Evolutionary conservation across 2,113 vertebrate species (phyloP), one percentile per base, ranked within the genome.

Genomic region (Cardinalis cardinalis): DNA sequence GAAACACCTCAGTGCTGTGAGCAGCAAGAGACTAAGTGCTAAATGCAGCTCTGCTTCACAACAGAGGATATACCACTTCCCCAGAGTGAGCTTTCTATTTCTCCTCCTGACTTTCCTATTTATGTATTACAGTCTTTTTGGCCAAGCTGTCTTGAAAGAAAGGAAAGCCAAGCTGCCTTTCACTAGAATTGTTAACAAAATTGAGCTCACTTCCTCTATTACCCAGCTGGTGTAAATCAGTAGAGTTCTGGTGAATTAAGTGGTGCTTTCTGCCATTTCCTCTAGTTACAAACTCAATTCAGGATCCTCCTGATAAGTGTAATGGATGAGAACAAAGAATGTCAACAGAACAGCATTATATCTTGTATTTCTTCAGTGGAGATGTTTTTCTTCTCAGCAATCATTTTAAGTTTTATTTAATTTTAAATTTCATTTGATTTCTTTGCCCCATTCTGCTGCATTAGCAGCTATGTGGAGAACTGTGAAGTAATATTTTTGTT

Each of bases 201-300:
- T 43, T 68, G 61, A 88, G 60, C 56, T 80, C 20, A 19, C 69
- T 93, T 87, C 80, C 56, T 80, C 56, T 14, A 24, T 92, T 87
- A 81, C 84, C 65, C 93, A 91, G 72, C 73, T 78, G 53, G 73
- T 94, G 38, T 29, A 84, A 86, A 93, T 92, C 85, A 59, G 68
- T 92, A 68, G 19, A 49, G 9, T n/a, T 81, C 73, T 74, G 73
- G 65, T 48, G n/a, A 94, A 77, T 84, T 87, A 75, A 61, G 49
- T 41, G 32, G 18, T 44, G n/a, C 52, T 90, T 91, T 74, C 53
- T 81, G 73, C 29, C 34, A 49, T 55, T 74, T 85, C 49, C 34
- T 76, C n/a, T 71, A 49, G 44, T 66, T 91, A 49, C 58, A 83
- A 74, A 86, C 68, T 82, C 88, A 70, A 5, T 80, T 65, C 23